Evolutionary conservation across 2,888 invertebrate species (phyloP).

Genomic region (Arrhopalites spinosus): DNA sequence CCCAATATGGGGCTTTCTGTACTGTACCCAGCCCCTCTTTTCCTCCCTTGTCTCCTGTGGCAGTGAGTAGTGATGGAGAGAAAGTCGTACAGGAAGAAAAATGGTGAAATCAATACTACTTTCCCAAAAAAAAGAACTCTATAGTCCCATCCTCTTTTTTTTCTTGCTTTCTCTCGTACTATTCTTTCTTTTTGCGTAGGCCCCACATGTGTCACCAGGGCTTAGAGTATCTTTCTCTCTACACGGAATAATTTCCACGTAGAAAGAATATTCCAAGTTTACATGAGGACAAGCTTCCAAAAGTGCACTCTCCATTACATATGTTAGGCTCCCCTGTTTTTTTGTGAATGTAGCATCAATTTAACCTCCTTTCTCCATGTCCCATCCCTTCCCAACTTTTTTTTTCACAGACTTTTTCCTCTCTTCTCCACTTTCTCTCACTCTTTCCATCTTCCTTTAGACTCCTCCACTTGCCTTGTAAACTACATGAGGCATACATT

Average conservation of each 20-base stretch:
- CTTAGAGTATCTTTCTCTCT: no score
- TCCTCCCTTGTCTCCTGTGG: background rate
- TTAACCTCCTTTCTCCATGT: conserved; percentile 11
- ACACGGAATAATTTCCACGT: no score
- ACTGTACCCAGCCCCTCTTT: background rate
- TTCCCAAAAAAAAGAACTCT: conserved; percentile 20
- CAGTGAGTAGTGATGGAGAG: background rate
- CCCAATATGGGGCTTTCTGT: background rate
- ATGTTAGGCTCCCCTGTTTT: background rate
- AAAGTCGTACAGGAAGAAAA: conserved; percentile 24
- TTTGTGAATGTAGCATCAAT: conserved; percentile 6
- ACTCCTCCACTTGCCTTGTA: background rate
- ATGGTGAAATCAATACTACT: conserved; percentile 33
- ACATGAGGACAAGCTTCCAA: background rate
- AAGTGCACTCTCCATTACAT: conserved; percentile 11
- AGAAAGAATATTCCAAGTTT: no score
- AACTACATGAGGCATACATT: no score
- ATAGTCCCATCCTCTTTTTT: background rate
- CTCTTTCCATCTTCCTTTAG: background rate
- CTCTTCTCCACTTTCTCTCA: background rate
- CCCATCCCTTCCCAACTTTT: background rate
- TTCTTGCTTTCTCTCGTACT: background rate
- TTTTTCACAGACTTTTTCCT: background rate
- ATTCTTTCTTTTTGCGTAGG: background rate
- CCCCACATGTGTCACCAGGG: conserved; percentile 39